phyloP scores from a whole-genome alignment of 2,113 vertebrate genomes.

The Helogale parvula region DNA sequence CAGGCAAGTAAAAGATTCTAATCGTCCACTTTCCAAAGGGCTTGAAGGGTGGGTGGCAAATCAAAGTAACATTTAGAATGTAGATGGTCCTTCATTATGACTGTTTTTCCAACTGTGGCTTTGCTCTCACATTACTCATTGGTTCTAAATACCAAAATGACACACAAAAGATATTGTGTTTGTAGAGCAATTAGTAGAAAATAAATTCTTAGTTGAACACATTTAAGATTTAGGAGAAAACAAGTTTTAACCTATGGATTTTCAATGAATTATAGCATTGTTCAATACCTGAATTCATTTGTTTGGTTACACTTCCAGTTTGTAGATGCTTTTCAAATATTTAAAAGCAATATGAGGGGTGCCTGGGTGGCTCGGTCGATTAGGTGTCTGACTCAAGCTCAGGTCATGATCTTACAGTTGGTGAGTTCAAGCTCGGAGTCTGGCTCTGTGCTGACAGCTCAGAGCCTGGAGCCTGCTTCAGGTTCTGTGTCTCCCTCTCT shows the following conservation, averaged over 20 bases:
- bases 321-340: neutral
- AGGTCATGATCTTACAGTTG: too few relatives aligned
- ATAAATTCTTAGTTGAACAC: neutral
- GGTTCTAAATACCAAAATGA: neutral
- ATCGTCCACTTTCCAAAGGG: neutral
- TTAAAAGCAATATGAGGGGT: neutral
- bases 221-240: neutral
- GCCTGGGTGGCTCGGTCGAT: too few relatives aligned
- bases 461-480: too few relatives aligned
- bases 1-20: neutral
- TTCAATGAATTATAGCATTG: neutral
- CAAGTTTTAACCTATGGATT: neutral
- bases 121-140: neutral
- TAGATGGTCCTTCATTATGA: neutral
- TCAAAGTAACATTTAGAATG: neutral
- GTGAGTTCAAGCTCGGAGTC: too few relatives aligned
- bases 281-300: slow-evolving; percentile 11
- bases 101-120: neutral
- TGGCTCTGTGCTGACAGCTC: too few relatives aligned
- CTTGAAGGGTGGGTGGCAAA: neutral
- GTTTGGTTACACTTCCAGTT: neutral
- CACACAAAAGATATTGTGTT: neutral
- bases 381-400: too few relatives aligned
- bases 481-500: too few relatives aligned
- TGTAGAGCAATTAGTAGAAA: neutral